Evolutionary conservation across 2,113 vertebrate genomes (phyloP).

Genomic region (Fregata magnificens): DNA sequence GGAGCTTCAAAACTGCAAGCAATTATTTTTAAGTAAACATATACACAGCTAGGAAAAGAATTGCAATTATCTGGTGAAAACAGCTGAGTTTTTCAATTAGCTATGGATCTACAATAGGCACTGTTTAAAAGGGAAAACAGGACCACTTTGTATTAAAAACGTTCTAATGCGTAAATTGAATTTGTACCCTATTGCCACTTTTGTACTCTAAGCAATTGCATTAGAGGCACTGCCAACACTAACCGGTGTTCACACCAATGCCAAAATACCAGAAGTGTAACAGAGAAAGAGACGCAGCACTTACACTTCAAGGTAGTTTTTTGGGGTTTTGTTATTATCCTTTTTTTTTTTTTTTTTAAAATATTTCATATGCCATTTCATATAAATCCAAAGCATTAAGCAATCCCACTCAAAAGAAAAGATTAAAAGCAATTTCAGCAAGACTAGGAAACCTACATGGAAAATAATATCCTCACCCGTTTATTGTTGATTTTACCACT

Average conservation of each 20-base stretch:
- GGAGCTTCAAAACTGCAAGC: conserved; percentile 4
- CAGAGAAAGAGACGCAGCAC: neutral
- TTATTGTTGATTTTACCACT: conserved; percentile 54
- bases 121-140: neutral
- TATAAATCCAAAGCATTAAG: neutral
- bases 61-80: neutral
- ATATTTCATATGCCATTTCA: neutral
- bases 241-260: neutral
- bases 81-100: neutral
- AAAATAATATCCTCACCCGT: conserved; percentile 61
- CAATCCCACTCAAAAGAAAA: neutral
- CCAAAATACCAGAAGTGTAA: neutral
- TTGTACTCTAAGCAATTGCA: neutral
- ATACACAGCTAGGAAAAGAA: neutral
- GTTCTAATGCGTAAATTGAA: neutral
- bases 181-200: neutral
- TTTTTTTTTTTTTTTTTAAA: neutral
- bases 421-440: neutral
- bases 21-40: neutral
- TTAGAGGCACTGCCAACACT: neutral
- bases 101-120: neutral
- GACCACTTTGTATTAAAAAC: neutral
- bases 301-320: neutral
- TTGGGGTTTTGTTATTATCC: fast-evolving
- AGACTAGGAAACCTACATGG: conserved; percentile 53